Conservation (phyloP, 2,113 vertebrate species). For the Rhabdomys dilectus region DNA sequence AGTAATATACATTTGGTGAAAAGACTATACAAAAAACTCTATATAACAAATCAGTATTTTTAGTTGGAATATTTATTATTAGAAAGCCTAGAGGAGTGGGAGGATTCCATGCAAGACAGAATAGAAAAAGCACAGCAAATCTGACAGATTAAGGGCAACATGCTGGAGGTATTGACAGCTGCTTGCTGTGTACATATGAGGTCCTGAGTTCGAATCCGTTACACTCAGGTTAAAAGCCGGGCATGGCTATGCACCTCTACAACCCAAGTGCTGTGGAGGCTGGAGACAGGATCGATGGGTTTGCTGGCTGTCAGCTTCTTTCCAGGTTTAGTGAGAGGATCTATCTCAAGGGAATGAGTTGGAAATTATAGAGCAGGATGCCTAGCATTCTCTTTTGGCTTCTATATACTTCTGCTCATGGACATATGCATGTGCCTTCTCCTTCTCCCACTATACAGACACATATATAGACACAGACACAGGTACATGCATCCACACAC, state of each 20-base stretch:
- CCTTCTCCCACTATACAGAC: neutral
- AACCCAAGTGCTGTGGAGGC: neutral
- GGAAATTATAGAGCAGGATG: neutral
- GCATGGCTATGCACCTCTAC: neutral
- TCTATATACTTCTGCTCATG: neutral
- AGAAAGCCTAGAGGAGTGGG: neutral
- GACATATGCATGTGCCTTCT: neutral
- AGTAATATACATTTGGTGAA: neutral
- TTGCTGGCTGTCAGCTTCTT: neutral
- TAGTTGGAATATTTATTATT: neutral
- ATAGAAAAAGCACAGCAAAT: neutral
- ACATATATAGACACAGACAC: neutral
- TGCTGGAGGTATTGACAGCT: neutral
- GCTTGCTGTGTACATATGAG: neutral
- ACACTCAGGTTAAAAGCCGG: no score
- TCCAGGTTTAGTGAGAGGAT: neutral
- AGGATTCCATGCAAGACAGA: neutral
- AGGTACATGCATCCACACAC: neutral
- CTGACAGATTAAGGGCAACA: neutral
- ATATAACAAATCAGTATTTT: conserved; percentile 1
- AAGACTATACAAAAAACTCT: neutral
- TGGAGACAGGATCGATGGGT: neutral
- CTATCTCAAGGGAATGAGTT: neutral
- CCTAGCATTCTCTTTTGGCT: neutral
- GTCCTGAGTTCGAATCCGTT: neutral